Conservation (phyloP, 2,888 invertebrate species). For the Napeogenes sylphis region DNA sequence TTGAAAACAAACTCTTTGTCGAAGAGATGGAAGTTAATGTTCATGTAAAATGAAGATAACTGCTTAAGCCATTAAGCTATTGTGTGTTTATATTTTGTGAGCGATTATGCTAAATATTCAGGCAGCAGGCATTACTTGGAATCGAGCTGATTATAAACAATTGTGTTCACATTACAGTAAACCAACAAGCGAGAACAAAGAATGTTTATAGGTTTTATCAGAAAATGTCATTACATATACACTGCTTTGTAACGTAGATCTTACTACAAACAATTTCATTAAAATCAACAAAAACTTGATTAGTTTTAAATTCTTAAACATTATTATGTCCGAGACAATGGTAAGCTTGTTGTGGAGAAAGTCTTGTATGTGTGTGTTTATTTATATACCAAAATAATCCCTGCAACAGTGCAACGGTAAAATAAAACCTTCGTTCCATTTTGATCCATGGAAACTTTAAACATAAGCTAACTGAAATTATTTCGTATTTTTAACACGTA, state of each 20-base stretch:
- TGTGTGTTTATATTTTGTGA: slow-evolving; percentile 7
- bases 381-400: neutral
- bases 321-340: slow-evolving; percentile 1
- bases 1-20: too few species aligned
- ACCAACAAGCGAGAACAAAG: slow-evolving; percentile 62
- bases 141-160: slow-evolving; percentile 44
- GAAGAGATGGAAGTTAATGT: too few species aligned
- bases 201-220: slow-evolving; percentile 67
- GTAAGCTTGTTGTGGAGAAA: neutral
- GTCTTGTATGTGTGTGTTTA: neutral
- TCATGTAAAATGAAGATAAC: neutral
- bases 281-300: slow-evolving; percentile 36
- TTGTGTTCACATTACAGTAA: slow-evolving; percentile 50
- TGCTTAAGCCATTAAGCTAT: neutral
- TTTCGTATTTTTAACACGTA: too few species aligned
- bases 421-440: too few species aligned
- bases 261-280: slow-evolving; percentile 39
- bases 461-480: too few species aligned
- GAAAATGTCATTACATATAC: slow-evolving; percentile 58
- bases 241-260: slow-evolving; percentile 53
- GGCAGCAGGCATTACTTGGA: slow-evolving; percentile 27
- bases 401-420: neutral
- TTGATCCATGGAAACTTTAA: too few species aligned
- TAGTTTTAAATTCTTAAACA: slow-evolving; percentile 29
- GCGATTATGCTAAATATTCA: slow-evolving; percentile 27